These are phyloP conservation scores for Lymantria monacha DNA, from an alignment of 2,888 invertebrate genomes.

Conservation along the genomic window DNA sequence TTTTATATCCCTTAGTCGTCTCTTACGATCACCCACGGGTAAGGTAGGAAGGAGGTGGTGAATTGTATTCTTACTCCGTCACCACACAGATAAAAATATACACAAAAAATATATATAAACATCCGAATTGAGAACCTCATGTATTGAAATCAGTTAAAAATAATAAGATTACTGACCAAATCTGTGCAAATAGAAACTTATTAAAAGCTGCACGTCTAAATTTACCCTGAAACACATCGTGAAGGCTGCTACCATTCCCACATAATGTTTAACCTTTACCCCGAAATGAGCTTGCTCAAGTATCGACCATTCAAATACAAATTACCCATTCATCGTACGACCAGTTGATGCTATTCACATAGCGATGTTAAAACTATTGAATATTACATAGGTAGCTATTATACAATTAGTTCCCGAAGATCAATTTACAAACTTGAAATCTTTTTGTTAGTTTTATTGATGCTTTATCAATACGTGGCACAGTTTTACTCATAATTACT, in stretches of 20 bases:
- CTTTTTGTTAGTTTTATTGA: background rate
- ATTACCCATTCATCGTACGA: conserved; percentile 27
- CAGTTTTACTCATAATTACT: too few species aligned
- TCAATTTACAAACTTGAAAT: background rate
- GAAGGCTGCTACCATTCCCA: conserved; percentile 39
- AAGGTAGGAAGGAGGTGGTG: too few species aligned
- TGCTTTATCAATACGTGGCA: too few species aligned
- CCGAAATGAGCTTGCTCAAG: conserved; percentile 14
- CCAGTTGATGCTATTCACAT: conserved; percentile 2
- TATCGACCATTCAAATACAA: conserved; percentile 32
- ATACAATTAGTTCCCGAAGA: conserved; percentile 6
- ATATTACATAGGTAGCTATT: conserved; percentile 1
- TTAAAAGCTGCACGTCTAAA: conserved; percentile 7
- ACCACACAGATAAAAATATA: too few species aligned
- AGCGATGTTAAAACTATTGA: conserved; percentile 1
- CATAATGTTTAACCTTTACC: conserved; percentile 37
- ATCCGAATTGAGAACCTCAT: too few species aligned
- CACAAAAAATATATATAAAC: too few species aligned
- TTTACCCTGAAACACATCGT: conserved; percentile 20
- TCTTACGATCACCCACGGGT: too few species aligned
- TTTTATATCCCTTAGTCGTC: too few species aligned
- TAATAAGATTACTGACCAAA: background rate
- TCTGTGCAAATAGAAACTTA: conserved; percentile 2
- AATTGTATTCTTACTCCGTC: too few species aligned
- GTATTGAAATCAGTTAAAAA: too few species aligned